Base-by-base conservation (phyloP, 1,140 invertebrate genomes). In the Lasioglossum albipes region DNA sequence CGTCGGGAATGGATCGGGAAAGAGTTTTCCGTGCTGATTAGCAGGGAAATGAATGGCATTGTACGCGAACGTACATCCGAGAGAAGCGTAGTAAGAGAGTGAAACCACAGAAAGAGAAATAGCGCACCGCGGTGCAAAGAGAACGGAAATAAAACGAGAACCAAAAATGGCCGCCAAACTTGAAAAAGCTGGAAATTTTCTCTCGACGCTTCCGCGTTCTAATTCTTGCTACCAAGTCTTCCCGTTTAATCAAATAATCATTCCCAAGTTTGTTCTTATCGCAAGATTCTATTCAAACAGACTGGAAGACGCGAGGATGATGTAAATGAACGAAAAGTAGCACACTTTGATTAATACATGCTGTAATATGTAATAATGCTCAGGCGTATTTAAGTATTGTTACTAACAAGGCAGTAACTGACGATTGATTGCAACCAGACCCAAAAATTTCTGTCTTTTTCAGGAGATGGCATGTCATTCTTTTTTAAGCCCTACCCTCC, bases 141-240 rank as follows among this genome's bases (percentile, higher is more conserved):
- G 66, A 67, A 54, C 5, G 13, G 5, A 70, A 81, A 82, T 75
- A 85, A 81, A 73, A 52, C 66, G 12, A 74, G 54, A 81, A 42
- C 70, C 42, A 66, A 89, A 42, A 71, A 87, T 86, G 86, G 84
- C 84, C 86, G 91, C 88, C 87, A 89, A 87, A 89, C 91, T 91
- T 91, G 91, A 92, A 93, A 92, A 93, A 93, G 92, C 86, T 93
- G 88, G 91, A 92, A 93, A 92, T 91, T 89, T 88, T 87, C 75
- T 84, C 75, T 87, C 86, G 84, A 83, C 72, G 81, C 83, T 85
- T 88, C n/a, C 77, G 72, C 78, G 78, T 86, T 81, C 81, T 85
- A 85, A 85, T 87, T 87, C 31, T 85, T 18, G 74, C 84, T 88
- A 89, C 83, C 84, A 86, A 84, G 54, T 57, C 91, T 90, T 42